Percentiles rank a stretch among this genome's conserved stretches.
These are phyloP conservation scores for Nebria brevicollis DNA, from an alignment of 2,888 invertebrate genomes.

Conservation along the genomic window DNA sequence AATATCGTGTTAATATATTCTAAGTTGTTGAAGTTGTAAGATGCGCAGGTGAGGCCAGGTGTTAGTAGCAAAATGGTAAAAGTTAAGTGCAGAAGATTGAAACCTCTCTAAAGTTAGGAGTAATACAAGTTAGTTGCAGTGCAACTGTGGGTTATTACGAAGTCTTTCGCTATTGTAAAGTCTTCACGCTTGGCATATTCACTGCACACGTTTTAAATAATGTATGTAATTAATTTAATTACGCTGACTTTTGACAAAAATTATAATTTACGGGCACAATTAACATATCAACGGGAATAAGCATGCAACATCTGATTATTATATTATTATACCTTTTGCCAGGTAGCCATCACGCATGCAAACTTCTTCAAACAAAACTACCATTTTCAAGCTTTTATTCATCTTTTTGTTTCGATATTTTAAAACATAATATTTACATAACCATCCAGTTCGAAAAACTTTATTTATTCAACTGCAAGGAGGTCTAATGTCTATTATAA, in stretches of 20 bases:
- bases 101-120: background rate
- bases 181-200: constrained; percentile 12
- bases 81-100: background rate
- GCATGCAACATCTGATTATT: constrained; percentile 30
- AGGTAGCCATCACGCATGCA: background rate
- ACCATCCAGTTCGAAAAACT: background rate
- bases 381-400: background rate
- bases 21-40: background rate
- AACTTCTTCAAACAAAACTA: background rate
- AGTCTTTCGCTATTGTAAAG: background rate
- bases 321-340: constrained; percentile 7
- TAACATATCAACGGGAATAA: constrained; percentile 38
- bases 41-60: background rate
- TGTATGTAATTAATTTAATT: constrained; percentile 45
- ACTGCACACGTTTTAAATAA: constrained; percentile 35
- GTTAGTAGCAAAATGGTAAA: background rate
- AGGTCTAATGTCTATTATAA: background rate
- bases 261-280: constrained; percentile 41
- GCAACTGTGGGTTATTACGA: background rate
- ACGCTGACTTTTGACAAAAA: constrained; percentile 43
- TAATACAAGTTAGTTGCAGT: background rate
- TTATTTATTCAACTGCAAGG: background rate
- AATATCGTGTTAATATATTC: background rate
- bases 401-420: background rate
- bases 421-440: background rate